Base-by-base conservation (phyloP, 2,888 invertebrate species). In the Microctonus hyperodae region DNA sequence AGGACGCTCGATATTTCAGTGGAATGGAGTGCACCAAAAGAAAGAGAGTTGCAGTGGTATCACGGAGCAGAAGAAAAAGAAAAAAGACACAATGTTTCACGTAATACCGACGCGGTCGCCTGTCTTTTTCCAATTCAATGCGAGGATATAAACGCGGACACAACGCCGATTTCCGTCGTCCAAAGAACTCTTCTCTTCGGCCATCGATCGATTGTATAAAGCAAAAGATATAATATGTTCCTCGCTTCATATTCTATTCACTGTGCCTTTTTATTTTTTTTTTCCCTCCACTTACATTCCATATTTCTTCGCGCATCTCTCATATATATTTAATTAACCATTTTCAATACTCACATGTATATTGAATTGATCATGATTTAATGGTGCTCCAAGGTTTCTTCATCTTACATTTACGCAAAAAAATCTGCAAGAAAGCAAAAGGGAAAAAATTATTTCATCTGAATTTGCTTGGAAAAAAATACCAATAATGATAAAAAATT, bases 1-100 rank as follows among this genome's bases (percentile, higher is more conserved):
- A 37, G n/a, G 59, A 74, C 78, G 78, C 74, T 78, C 78, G 75
- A 78, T 78, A 78, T 78, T 78, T 78, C 74, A 76, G 77, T n/a
- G 37, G n/a, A 37, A 10, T 1, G 11, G 11, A 33, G 11, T 33
- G 33, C 11, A 11, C 33, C 44, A 33, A 22, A 53, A 20, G 48
- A n/a, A 16, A 57, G 51, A 53, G 61, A 60, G 69, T 22, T 50
- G 23, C n/a, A 51, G 50, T 28, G 25, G 40, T 25, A 56, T 10
- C 16, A 33, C n/a, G 35, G 25, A 20, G 23, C 13, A n/a, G 28
- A 11, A 33, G 33, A 33, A n/a, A 20, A 55, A 20, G 11, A 10
- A 35, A 35, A 20, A 23, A 37, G 3, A 35, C 62, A n/a, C n/a
- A 59, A 55, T 33, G 53, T 63, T 40, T 28, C 55, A 31, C 53